A percentile compares a stretch with the other conserved stretches of the same genome.
These are phyloP conservation scores for Macheiramphus alcinus DNA, from an alignment of 2,113 vertebrate genomes.

Conservation along the genomic window DNA sequence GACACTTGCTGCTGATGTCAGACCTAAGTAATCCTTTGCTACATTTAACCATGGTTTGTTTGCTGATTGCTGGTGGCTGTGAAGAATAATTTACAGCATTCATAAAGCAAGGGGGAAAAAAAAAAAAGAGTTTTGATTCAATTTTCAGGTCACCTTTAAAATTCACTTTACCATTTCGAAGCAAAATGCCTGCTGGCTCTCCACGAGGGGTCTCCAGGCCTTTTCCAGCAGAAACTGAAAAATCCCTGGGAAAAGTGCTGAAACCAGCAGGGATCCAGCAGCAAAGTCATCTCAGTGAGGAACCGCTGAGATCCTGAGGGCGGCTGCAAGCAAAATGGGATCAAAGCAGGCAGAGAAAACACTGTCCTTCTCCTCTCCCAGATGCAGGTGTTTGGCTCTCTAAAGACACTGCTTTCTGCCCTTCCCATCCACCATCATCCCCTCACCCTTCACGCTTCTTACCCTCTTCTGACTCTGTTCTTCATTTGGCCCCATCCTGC, in stretches of 20 bases:
- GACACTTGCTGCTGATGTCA: neutral
- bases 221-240: neutral
- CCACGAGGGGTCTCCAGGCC: neutral
- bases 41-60: fast-evolving
- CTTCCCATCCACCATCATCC: neutral
- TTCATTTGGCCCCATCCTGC: neutral
- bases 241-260: neutral
- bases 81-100: neutral
- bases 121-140: neutral
- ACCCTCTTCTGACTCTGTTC: neutral
- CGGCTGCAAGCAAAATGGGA: neutral
- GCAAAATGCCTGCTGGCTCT: neutral
- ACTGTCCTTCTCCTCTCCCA: neutral
- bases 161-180: fast-evolving
- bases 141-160: neutral
- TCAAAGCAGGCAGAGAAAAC: neutral
- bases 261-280: neutral
- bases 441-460: neutral
- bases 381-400: neutral
- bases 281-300: neutral
- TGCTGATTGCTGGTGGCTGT: neutral
- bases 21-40: neutral
- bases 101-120: neutral
- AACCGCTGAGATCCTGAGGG: fast-evolving
- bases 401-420: neutral